phyloP scores from a whole-genome alignment of 2,113 vertebrate genomes.

The Scopus umbretta region DNA sequence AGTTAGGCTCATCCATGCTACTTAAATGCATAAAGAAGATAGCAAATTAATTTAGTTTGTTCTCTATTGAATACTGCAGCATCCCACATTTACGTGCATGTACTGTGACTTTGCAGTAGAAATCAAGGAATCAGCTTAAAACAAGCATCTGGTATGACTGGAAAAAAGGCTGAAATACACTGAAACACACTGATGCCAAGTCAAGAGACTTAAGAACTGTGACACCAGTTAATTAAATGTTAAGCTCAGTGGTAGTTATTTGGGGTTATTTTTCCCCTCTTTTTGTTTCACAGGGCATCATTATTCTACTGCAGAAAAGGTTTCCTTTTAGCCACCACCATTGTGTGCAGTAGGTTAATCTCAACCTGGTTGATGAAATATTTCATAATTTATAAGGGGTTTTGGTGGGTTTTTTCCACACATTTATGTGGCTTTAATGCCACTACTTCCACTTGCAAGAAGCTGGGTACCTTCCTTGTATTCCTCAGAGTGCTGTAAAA shows the following conservation, averaged over 20 bases:
- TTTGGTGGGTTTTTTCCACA: background rate
- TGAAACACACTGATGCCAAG: background rate
- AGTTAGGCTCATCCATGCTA: background rate
- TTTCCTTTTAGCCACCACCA: background rate
- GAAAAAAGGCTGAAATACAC: background rate
- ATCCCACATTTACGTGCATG: background rate
- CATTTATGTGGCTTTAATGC: background rate
- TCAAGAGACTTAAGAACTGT: background rate
- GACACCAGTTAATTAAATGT: background rate
- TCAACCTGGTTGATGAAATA: background rate
- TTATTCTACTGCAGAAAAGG: background rate
- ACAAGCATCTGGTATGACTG: background rate
- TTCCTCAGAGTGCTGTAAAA: background rate
- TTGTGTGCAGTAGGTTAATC: background rate
- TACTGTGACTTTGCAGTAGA: background rate
- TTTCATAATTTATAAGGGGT: background rate
- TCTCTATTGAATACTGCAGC: background rate
- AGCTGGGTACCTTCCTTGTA: background rate
- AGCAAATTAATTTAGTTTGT: background rate
- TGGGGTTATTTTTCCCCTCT: fast-evolving
- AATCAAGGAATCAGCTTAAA: background rate
- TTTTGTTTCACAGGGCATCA: background rate
- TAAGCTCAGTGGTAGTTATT: background rate
- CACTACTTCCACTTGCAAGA: background rate
- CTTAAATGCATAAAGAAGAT: background rate